Conservation (phyloP, 2,888 invertebrate species). For the Drosophila anomelani region DNA sequence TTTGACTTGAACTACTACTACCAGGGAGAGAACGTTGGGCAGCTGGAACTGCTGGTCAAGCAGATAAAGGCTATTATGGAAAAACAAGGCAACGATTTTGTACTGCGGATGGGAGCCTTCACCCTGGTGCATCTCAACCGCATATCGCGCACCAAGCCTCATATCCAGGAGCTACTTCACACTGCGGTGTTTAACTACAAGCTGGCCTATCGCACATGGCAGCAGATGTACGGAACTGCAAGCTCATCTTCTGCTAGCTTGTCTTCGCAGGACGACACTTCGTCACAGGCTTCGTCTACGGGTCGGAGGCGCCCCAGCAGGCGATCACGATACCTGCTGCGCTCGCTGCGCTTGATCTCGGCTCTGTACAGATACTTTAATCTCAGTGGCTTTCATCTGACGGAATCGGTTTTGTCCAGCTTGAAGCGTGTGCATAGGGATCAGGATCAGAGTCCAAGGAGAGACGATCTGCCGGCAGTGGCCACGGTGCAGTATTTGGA, state of each 20-base stretch:
- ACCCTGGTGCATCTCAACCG: constrained; percentile 31
- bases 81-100: neutral
- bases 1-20: constrained; percentile 4
- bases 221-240: neutral
- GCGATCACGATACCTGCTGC: constrained; percentile 4
- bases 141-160: neutral
- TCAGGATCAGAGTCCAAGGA: too few species aligned
- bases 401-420: constrained; percentile 14
- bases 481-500: constrained; percentile 31
- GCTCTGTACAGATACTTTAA: constrained; percentile 50
- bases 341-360: constrained; percentile 36
- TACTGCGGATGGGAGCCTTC: constrained; percentile 42
- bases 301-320: neutral
- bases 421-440: neutral
- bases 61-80: constrained; percentile 45
- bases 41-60: neutral
- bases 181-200: constrained; percentile 47
- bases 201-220: constrained; percentile 24
- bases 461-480: neutral
- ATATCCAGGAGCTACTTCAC: constrained; percentile 37
- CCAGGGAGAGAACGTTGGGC: fast-evolving
- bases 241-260: too few species aligned
- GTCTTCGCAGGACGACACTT: neutral
- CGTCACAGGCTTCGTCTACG: neutral
- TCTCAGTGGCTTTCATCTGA: constrained; percentile 28